Conservation (phyloP, 2,797 vertebrate species). For the Cuculus canorus region DNA sequence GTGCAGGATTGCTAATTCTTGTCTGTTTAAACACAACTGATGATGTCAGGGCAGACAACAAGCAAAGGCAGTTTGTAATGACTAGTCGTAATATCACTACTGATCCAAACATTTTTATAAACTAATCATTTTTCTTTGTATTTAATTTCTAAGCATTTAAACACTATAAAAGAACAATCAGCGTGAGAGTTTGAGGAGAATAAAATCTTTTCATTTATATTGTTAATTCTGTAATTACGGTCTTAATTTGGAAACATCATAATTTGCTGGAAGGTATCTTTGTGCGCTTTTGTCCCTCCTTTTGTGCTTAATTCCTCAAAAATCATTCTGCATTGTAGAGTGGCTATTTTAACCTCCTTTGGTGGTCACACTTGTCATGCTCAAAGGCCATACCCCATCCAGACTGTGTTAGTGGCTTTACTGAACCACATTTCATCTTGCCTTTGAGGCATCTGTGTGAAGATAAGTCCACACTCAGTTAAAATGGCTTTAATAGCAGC, state of each 20-base stretch:
- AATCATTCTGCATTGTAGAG: neutral
- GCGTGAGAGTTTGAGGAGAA: neutral
- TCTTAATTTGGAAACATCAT: neutral
- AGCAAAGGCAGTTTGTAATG: neutral
- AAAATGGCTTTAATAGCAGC: neutral
- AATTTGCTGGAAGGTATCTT: neutral
- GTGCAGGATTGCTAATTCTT: neutral
- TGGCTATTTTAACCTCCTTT: neutral
- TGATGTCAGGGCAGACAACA: neutral
- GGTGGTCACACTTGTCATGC: neutral
- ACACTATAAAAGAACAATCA: neutral
- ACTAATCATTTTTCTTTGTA: constrained; percentile 3
- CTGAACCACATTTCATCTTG: neutral
- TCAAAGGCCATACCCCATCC: no score
- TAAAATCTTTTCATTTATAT: neutral
- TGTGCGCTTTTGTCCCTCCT: neutral
- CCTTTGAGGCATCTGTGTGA: neutral
- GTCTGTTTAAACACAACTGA: constrained; percentile 32
- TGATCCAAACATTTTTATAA: constrained; percentile 2
- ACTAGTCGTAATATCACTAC: neutral
- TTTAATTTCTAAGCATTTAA: neutral
- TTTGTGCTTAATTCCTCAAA: neutral
- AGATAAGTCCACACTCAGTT: neutral
- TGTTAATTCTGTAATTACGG: constrained; percentile 9
- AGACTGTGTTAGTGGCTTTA: neutral